These are phyloP conservation scores for Enteromius afrohamiltoni DNA, from an alignment of 2,797 vertebrate species.

Conservation along the genomic window DNA sequence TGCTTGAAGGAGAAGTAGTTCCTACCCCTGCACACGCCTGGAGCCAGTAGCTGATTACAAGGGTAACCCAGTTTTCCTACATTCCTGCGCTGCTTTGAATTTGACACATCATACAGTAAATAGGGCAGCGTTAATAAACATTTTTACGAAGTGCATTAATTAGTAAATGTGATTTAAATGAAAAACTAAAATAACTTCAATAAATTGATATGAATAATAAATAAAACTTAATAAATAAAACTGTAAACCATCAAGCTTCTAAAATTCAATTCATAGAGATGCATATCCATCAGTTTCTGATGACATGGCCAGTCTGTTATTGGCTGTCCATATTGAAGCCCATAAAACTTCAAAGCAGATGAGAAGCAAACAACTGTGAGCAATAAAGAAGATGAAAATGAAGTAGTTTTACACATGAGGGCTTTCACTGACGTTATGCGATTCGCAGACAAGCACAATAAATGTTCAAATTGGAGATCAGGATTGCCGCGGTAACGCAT, in stretches of 20 bases:
- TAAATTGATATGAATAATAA: neutral
- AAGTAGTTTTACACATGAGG: slow-evolving; percentile 18
- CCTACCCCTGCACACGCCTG: slow-evolving; percentile 51
- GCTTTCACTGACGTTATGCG: slow-evolving; percentile 3
- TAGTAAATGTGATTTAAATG: neutral
- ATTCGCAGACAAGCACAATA: slow-evolving; percentile 19
- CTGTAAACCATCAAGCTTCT: neutral
- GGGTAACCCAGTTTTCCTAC: neutral
- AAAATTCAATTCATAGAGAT: neutral
- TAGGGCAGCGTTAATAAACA: neutral
- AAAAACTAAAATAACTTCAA: neutral
- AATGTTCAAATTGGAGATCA: slow-evolving; percentile 13
- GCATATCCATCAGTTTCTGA: neutral
- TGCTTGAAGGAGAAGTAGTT: slow-evolving; percentile 56
- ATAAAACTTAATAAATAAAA: neutral
- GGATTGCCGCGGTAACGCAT: neutral
- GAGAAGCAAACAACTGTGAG: neutral
- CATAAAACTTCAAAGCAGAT: slow-evolving; percentile 36
- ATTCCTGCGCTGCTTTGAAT: neutral
- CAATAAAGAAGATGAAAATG: slow-evolving; percentile 30
- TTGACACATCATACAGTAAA: neutral
- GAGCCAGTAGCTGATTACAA: slow-evolving; percentile 50
- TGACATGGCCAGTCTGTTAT: neutral
- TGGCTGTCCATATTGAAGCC: neutral
- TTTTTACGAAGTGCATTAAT: neutral